Evolutionary conservation across 2,888 invertebrate species (phyloP).

Genomic region (Amphipyra tragopoginis): DNA sequence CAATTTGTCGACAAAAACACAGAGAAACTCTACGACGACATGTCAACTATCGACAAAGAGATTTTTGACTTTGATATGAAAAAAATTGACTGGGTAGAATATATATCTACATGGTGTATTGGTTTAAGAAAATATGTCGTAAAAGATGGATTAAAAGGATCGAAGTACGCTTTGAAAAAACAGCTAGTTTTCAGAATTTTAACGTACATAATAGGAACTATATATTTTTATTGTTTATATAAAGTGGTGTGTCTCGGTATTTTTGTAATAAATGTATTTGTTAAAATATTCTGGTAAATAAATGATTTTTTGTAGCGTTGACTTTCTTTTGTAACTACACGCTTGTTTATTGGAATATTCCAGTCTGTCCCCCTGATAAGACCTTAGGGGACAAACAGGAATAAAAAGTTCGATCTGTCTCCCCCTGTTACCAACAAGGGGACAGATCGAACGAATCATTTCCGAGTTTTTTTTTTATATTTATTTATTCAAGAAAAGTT

Average conservation of each 20-base stretch:
- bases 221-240: slow-evolving; percentile 31
- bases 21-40: slow-evolving; percentile 30
- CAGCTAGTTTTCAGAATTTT: slow-evolving; percentile 43
- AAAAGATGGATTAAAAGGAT: slow-evolving; percentile 60
- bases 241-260: slow-evolving; percentile 21
- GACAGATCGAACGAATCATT: no score
- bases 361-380: no score
- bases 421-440: no score
- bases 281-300: neutral
- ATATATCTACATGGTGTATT: slow-evolving; percentile 50
- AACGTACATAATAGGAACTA: neutral
- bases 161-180: slow-evolving; percentile 43
- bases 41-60: slow-evolving; percentile 54
- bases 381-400: no score
- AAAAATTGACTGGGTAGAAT: slow-evolving; percentile 52
- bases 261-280: neutral
- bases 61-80: slow-evolving; percentile 63
- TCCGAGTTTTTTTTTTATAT: no score
- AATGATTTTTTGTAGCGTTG: neutral
- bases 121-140: slow-evolving; percentile 61
- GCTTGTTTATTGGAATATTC: no score
- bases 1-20: slow-evolving; percentile 60
- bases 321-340: no score
- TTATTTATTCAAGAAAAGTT: no score
- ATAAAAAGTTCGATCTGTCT: no score